Base-by-base conservation (phyloP, 2,797 vertebrate species). In the Falco naumanni region DNA sequence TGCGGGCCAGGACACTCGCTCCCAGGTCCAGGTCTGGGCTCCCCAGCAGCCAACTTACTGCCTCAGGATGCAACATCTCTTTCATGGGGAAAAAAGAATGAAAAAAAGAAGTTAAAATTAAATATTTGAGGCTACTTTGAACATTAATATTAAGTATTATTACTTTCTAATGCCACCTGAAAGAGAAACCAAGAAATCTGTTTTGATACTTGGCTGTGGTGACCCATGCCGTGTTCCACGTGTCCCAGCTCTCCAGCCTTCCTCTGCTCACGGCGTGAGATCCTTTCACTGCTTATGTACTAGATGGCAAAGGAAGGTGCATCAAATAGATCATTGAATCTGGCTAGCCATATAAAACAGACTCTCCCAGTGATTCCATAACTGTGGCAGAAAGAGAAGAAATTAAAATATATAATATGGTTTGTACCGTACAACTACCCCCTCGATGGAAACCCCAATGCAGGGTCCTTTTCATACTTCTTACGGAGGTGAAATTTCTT, bases 141-240 rank as follows among this genome's bases (percentile, higher is more conserved):
- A 10, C 47, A 34, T 25, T 29, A 45, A 14, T 20, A 21, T 34
- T 15, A 18, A 53, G 25, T 24, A 33, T 59, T 65, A n/a, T 59
- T 47, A 9, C 28, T 63, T 69, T 17, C 34, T 48, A 59, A n/a
- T 9, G 45, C 12, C 8, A 6, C 21, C 54, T 47, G 21, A 13
- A 88, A 28, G 34, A 29, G 79, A 45, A n/a, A 9, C 29, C 22
- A 61, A 26, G 19, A 45, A 34, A 34, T 8, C 8, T 54, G 2
- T 20, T 53, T 14, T 33, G n/a, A 21, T 24, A 4, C 17, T 19
- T 16, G 66, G 33, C 39, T 29, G 79, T 0, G 2, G 45, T 5
- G 26, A 13, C 7, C 26, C 37, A 4, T 11, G 1, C 4, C 0
- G 1, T 5, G 15, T 37, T 16, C 10, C 26, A 2, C 2, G 11